A percentile compares a stretch with the other conserved stretches of the same genome.
These are phyloP conservation scores for Drosophila formosana DNA, from an alignment of 2,888 invertebrate species.

Conservation along the genomic window DNA sequence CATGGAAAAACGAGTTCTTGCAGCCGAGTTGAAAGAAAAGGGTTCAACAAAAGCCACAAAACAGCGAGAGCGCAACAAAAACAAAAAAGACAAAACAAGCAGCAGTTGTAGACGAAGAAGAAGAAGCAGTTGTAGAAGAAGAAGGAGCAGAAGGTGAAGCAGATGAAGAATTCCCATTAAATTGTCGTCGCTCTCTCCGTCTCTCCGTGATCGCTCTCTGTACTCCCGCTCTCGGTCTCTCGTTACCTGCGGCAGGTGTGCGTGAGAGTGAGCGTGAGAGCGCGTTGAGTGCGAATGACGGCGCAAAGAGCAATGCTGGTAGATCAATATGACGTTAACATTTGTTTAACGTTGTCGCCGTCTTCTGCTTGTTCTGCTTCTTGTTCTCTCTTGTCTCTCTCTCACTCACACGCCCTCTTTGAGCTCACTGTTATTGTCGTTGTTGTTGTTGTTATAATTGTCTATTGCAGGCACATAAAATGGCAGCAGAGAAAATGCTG, in stretches of 20 bases:
- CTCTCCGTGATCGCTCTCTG: conserved; percentile 18
- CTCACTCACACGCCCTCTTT: conserved; percentile 14
- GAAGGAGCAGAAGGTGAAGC: conserved; percentile 7
- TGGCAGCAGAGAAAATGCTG: conserved; percentile 41
- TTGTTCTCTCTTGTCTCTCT: conserved; percentile 8
- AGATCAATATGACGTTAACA: conserved; percentile 58
- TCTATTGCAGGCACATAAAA: conserved; percentile 45
- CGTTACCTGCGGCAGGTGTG: conserved; percentile 74
- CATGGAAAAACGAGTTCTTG: conserved; percentile 72
- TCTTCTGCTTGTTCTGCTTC: conserved; percentile 18
- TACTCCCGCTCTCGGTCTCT: conserved; percentile 14
- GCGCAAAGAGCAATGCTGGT: conserved; percentile 56
- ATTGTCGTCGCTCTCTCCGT: conserved; percentile 24
- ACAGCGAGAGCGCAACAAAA: conserved; percentile 10
- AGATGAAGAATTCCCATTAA: conserved; percentile 52
- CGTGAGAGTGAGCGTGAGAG: conserved; percentile 35
- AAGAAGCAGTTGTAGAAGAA: conserved; percentile 20
- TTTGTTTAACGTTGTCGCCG: conserved; percentile 42
- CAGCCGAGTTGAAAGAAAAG: conserved; percentile 63
- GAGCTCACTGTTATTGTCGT: conserved; percentile 8
- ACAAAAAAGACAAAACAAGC: conserved; percentile 16
- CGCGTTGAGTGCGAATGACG: conserved; percentile 57
- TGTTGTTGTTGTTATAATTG: conserved; percentile 38
- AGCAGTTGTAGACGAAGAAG: conserved; percentile 30
- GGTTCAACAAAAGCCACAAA: conserved; percentile 50